phyloP scores from a whole-genome alignment of 2,888 invertebrate genomes.

The Ceraclea dissimilis region DNA sequence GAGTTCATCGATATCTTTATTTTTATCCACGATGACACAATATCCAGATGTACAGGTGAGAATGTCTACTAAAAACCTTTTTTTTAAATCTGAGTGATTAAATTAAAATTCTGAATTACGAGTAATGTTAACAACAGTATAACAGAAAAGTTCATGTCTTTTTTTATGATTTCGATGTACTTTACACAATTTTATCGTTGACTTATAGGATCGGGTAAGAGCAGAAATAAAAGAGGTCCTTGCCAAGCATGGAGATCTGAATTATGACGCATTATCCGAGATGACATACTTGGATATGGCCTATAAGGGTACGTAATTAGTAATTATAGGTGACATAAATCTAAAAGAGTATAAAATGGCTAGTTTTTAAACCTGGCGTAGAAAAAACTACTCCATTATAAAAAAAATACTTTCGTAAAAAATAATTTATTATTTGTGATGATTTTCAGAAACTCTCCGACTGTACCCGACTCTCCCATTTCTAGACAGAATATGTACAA shows the following conservation, averaged over 20 bases:
- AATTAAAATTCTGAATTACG: too few species aligned
- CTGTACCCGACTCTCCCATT: slow-evolving; percentile 36
- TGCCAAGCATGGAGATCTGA: slow-evolving; percentile 26
- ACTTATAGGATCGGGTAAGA: slow-evolving; percentile 25
- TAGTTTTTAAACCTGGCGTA: too few species aligned
- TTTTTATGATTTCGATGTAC: too few species aligned
- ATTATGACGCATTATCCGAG: slow-evolving; percentile 20
- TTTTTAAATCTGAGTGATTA: slow-evolving; percentile 35
- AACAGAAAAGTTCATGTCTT: too few species aligned
- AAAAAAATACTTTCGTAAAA: too few species aligned
- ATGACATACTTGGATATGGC: slow-evolving; percentile 23
- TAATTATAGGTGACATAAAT: too few species aligned
- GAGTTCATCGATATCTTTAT: slow-evolving; percentile 11
- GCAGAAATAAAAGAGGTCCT: slow-evolving; percentile 37
- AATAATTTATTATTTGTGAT: too few species aligned
- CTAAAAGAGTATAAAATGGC: background rate
- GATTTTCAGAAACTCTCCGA: slow-evolving; percentile 31
- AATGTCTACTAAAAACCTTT: slow-evolving; percentile 27
- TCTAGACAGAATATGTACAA: slow-evolving; percentile 34
- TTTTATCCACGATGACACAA: slow-evolving; percentile 34
- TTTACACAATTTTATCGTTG: too few species aligned
- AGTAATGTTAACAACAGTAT: too few species aligned
- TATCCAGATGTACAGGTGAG: slow-evolving; percentile 30
- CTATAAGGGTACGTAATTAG: slow-evolving; percentile 18
- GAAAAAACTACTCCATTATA: too few species aligned